These are phyloP conservation scores for Callitettix versicolor DNA, from an alignment of 1,140 invertebrate genomes.

Conservation along the genomic window DNA sequence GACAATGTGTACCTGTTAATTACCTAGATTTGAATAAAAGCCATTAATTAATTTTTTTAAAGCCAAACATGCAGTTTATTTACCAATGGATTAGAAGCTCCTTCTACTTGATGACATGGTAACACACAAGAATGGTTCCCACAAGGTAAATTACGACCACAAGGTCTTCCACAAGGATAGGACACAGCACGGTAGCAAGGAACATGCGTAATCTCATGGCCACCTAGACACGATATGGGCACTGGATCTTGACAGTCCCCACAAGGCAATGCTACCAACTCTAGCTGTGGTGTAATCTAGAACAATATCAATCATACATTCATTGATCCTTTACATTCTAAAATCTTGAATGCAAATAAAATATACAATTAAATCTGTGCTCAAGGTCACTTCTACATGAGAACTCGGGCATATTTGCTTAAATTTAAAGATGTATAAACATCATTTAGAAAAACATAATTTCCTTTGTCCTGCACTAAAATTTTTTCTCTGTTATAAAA, in stretches of 20 bases:
- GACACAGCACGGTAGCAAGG: slow-evolving; percentile 62
- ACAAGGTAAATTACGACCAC: slow-evolving; percentile 57
- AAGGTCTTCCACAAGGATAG: slow-evolving; percentile 60
- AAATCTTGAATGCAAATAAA: no score
- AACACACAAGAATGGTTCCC: slow-evolving; percentile 67
- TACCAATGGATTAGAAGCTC: slow-evolving; percentile 16
- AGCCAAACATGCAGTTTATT: no score
- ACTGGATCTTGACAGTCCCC: slow-evolving; percentile 60
- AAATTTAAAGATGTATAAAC: not conserved
- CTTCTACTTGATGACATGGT: slow-evolving; percentile 56
- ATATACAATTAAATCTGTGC: no score
- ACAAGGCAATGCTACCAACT: slow-evolving; percentile 56
- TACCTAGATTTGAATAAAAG: no score
- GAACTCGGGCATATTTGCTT: no score
- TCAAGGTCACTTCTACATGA: not conserved
- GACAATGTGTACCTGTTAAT: no score
- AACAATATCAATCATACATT: no score
- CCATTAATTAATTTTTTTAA: no score
- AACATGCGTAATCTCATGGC: slow-evolving; percentile 64
- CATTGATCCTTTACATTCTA: no score
- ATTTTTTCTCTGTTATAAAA: not conserved
- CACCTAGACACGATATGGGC: slow-evolving; percentile 64
- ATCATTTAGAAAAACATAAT: not conserved
- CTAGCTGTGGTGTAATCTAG: slow-evolving; percentile 36
- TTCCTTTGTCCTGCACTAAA: not conserved